phyloP scores from a whole-genome alignment of 2,888 invertebrate genomes.

The Hemaris fuciformis region DNA sequence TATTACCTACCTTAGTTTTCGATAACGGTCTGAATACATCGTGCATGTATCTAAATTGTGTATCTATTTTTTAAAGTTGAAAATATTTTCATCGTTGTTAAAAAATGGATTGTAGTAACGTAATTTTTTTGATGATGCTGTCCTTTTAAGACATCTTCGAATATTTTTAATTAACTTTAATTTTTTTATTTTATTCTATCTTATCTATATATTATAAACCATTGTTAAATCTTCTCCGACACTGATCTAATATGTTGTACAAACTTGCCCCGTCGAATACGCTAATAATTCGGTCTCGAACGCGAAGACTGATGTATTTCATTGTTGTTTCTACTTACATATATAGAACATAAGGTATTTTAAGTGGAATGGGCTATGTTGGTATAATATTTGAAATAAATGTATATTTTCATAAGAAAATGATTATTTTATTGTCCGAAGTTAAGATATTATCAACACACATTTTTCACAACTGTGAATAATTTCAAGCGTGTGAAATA shows the following conservation, averaged over 20 bases:
- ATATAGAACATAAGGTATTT: conserved; percentile 27
- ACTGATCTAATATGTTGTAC: not conserved
- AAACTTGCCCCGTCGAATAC: not conserved
- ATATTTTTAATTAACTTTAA: not conserved
- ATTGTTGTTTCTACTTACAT: conserved; percentile 20
- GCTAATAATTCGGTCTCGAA: not conserved
- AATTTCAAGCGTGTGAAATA: too few relatives aligned
- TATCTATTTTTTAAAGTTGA: too few relatives aligned
- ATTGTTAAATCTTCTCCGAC: not conserved
- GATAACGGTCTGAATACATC: too few relatives aligned
- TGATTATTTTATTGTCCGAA: conserved; percentile 17
- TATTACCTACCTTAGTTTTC: too few relatives aligned
- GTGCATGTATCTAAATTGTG: not conserved
- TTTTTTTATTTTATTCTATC: not conserved
- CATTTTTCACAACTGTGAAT: too few relatives aligned
- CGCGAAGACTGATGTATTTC: conserved; percentile 23
- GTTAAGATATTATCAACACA: too few relatives aligned
- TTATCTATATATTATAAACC: not conserved
- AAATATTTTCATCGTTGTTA: too few relatives aligned
- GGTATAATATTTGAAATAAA: conserved; percentile 36
- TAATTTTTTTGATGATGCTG: not conserved
- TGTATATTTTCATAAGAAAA: conserved; percentile 36
- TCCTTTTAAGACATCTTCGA: not conserved
- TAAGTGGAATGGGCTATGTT: conserved; percentile 38
- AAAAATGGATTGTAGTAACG: too few relatives aligned